Evolutionary conservation across 2,797 vertebrate species (phyloP).

Genomic region (Octomys mimax): DNA sequence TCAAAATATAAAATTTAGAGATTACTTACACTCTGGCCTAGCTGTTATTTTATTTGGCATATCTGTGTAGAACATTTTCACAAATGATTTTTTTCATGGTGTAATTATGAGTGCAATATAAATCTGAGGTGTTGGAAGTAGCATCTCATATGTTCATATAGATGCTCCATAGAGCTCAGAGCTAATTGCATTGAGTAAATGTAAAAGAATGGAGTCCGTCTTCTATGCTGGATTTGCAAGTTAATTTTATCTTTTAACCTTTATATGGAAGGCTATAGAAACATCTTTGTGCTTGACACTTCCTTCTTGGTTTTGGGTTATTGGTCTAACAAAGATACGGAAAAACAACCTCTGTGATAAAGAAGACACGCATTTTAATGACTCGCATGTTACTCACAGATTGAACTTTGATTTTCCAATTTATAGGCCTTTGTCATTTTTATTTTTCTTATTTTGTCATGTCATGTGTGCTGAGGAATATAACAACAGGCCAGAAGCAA

Average conservation of each 20-base stretch:
- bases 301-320: constrained; percentile 94
- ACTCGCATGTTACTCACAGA: neutral
- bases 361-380: neutral
- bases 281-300: constrained; percentile 79
- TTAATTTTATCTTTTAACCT: neutral
- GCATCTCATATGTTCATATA: neutral
- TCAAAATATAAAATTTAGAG: neutral
- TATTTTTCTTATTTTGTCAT: neutral
- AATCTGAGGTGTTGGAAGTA: neutral
- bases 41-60: neutral
- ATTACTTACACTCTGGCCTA: neutral
- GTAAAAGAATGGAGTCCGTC: neutral
- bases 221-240: neutral
- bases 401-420: neutral
- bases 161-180: neutral
- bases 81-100: neutral
- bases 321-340: constrained; percentile 18
- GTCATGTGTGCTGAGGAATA: neutral
- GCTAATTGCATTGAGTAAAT: neutral
- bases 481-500: neutral
- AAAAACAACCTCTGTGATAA: constrained; percentile 10
- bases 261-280: constrained; percentile 2
- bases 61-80: neutral
- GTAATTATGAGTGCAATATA: neutral
- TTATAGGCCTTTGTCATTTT: neutral